A percentile compares a stretch with the other conserved stretches of the same genome.
phyloP scores from a whole-genome alignment of 2,797 vertebrate species.

The Lutjanus campechanus region DNA sequence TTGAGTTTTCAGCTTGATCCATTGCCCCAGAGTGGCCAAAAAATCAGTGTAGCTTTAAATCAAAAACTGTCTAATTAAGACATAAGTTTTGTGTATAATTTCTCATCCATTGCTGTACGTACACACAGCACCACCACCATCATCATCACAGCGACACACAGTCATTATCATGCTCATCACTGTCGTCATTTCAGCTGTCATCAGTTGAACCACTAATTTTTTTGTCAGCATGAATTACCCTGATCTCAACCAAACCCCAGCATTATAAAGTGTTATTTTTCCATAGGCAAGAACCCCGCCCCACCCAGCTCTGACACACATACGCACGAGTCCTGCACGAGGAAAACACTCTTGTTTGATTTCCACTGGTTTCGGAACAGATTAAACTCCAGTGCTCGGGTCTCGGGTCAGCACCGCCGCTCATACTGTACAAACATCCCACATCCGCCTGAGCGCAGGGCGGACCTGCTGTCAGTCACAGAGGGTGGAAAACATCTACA shows the following conservation, averaged over 20 bases:
- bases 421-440: constrained; percentile 72
- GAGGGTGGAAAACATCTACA: constrained; percentile 65
- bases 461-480: constrained; percentile 67
- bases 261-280: constrained; percentile 54
- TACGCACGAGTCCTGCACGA: background rate
- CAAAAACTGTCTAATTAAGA: constrained; percentile 24
- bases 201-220: constrained; percentile 29
- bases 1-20: constrained; percentile 8
- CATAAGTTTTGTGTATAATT: constrained; percentile 9
- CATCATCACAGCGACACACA: constrained; percentile 4
- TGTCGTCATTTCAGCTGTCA: constrained; percentile 51
- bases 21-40: background rate
- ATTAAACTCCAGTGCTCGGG: constrained; percentile 56
- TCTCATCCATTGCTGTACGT: background rate
- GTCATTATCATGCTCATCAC: constrained; percentile 42
- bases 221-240: constrained; percentile 39
- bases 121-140: constrained; percentile 6
- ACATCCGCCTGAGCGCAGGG: constrained; percentile 65
- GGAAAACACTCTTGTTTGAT: constrained; percentile 49
- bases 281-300: constrained; percentile 32
- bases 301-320: constrained; percentile 14
- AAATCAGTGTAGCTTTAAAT: constrained; percentile 17
- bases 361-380: constrained; percentile 64
- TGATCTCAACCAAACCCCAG: constrained; percentile 21
- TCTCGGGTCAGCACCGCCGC: constrained; percentile 44